A percentile compares a stretch with the other conserved stretches of the same genome.
phyloP scores from a whole-genome alignment of 2,888 invertebrate genomes.

The Teleiodes luculella region DNA sequence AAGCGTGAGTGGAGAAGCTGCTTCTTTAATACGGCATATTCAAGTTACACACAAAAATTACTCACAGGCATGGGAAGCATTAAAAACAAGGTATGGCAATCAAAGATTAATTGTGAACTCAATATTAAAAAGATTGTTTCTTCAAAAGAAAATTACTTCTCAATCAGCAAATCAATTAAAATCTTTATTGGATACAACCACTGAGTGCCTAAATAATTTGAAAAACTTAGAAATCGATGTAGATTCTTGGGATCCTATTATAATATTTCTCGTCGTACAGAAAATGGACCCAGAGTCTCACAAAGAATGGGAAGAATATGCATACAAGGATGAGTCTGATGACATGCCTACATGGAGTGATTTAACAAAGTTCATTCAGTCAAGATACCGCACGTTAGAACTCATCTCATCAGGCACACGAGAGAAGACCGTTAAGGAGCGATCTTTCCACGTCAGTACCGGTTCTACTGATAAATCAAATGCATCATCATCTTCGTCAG shows the following conservation, averaged over 20 bases:
- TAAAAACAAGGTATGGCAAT: conserved; percentile 11
- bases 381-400: not conserved
- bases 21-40: conserved; percentile 9
- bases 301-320: conserved; percentile 12
- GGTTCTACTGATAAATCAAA: not conserved
- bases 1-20: not conserved
- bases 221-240: conserved; percentile 19
- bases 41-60: conserved; percentile 15
- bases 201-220: conserved; percentile 16
- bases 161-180: conserved; percentile 15
- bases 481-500: too few species aligned
- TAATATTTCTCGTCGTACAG: conserved; percentile 16
- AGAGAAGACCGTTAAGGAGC: not conserved
- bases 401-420: not conserved
- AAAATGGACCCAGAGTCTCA: conserved; percentile 13
- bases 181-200: conserved; percentile 15
- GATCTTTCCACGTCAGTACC: not conserved
- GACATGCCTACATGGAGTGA: not conserved
- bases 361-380: not conserved
- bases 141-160: conserved; percentile 12
- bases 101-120: conserved; percentile 18
- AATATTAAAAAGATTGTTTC: conserved; percentile 18
- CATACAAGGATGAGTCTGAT: not conserved
- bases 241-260: conserved; percentile 15
- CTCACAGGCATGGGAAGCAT: conserved; percentile 10